phyloP scores from a whole-genome alignment of 1,140 invertebrate species.

The Microplitis mediator region DNA sequence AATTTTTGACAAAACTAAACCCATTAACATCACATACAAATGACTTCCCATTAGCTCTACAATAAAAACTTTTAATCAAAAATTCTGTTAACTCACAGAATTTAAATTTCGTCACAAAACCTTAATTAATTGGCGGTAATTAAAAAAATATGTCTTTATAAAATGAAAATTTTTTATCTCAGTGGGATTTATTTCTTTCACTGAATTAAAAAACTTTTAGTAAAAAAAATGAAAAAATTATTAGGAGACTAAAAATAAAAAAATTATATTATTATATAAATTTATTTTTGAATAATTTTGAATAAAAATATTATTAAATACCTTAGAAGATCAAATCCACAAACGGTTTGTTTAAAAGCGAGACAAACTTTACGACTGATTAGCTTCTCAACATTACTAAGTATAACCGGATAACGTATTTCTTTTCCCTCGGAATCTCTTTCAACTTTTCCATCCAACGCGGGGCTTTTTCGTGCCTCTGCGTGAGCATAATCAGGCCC shows the following conservation, averaged over 20 bases:
- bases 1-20: conserved; percentile 99
- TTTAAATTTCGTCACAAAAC: no score
- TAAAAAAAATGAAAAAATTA: no score
- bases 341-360: conserved; percentile 99
- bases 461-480: conserved; percentile 97
- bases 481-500: conserved; percentile 99
- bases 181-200: no score
- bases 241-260: not conserved
- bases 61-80: conserved; percentile 31
- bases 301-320: conserved; percentile 45
- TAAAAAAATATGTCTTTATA: no score
- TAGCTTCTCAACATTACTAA: conserved; percentile 97
- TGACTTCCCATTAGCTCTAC: conserved; percentile 95
- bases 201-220: no score
- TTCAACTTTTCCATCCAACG: conserved; percentile 98
- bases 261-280: not conserved
- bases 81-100: not conserved
- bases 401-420: conserved; percentile 97
- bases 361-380: conserved; percentile 97
- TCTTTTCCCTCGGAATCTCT: conserved; percentile 98
- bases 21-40: conserved; percentile 99
- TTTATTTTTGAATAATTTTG: not conserved
- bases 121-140: no score
- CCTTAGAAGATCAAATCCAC: conserved; percentile 97
- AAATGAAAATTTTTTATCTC: no score